Base-by-base conservation (phyloP, 1,140 invertebrate genomes). In the Ericerus pela region DNA sequence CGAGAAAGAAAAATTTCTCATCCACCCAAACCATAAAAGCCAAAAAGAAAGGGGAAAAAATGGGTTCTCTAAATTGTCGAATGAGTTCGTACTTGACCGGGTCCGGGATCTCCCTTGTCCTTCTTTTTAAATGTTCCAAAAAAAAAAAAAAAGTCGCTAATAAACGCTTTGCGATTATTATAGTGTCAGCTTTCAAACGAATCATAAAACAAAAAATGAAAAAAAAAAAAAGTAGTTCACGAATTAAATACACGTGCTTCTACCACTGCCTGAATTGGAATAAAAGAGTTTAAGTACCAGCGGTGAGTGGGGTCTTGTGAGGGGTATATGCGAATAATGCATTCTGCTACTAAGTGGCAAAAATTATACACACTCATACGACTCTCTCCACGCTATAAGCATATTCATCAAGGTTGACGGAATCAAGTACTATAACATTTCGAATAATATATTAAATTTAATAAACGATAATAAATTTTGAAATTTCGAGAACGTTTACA, bases 321-420 rank as follows among this genome's bases (percentile, higher is more conserved):
- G 41, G 41, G 41, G 41, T 47, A 47, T 47, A 24, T 24, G 41
- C 41, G 41, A 47, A 47, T 47, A 24, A 47, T 47, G 41, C 41
- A 47, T 47, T 47, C 41, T 47, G 41, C 41, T 47, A 47, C 41
- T 47, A 24, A 47, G 41, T 47, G 41, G 41, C 41, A 22, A 47
- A n/a, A 22, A 24, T 47, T 47, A 47, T 18, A 41, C 37, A 41
- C 37, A 41, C 37, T 41, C 37, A 14, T 41, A 41, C 41, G 8
- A 14, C 41, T 47, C n/a, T n/a, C 41, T 47, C 26, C 41, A 47
- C 41, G 41, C 41, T 24, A 47, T 47, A 47, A 24, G 20, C 41
- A 14, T 47, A 47, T 47, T 22, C 41, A 47, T 38, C 41, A 47
- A 47, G 41, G 41, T 47, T 47, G 41, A 47, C 37, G 37, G 37